phyloP scores from a whole-genome alignment of 2,888 invertebrate species.

The Synergus laeviventris region DNA sequence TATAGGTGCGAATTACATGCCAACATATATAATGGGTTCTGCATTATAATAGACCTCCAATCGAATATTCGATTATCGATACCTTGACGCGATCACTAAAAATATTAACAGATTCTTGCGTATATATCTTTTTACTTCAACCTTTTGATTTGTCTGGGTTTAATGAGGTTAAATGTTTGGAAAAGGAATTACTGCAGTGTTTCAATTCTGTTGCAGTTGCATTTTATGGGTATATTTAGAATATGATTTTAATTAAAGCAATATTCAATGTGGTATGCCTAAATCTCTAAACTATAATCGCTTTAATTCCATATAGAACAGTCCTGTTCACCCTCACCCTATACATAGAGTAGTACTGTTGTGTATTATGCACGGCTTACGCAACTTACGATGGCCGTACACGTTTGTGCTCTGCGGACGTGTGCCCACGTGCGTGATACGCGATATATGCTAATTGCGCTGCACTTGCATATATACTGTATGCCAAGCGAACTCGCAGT shows the following conservation, averaged over 20 bases:
- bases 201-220: no score
- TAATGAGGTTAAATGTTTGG: no score
- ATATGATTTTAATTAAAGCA: neutral
- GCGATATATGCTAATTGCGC: constrained; percentile 34
- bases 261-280: neutral
- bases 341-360: neutral
- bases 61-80: constrained; percentile 28
- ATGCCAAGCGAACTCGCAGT: constrained; percentile 14
- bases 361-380: constrained; percentile 12
- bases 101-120: no score
- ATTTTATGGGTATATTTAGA: no score
- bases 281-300: neutral
- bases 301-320: neutral
- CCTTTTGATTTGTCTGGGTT: no score
- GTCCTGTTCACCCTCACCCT: neutral
- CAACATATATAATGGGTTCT: constrained; percentile 39
- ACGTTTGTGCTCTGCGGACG: neutral
- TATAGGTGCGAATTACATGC: constrained; percentile 29
- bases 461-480: constrained; percentile 30
- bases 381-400: neutral
- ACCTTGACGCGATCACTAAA: neutral
- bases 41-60: constrained; percentile 21
- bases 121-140: no score
- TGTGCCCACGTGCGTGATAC: constrained; percentile 27
- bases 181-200: no score